phyloP scores from a whole-genome alignment of 2,888 invertebrate species.

The Drosophila cracens region DNA sequence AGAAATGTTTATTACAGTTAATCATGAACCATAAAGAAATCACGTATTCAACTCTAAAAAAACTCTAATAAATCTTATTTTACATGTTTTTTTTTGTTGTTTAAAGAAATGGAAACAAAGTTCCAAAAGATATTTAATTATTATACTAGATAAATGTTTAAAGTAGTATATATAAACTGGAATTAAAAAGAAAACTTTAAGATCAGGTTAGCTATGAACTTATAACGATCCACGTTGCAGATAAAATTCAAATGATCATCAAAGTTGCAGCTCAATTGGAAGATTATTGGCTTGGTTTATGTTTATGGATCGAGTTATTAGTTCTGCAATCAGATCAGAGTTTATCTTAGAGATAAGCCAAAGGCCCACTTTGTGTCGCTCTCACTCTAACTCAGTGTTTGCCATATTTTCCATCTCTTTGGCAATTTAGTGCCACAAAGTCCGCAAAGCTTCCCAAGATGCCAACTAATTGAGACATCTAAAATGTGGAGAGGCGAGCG shows the following conservation, averaged over 20 bases:
- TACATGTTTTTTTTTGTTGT: neutral
- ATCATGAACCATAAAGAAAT: neutral
- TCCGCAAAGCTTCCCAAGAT: conserved; percentile 60
- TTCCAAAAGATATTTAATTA: neutral
- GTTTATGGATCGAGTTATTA: neutral
- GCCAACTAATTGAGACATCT: conserved; percentile 75
- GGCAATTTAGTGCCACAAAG: neutral
- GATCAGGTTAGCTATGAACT: neutral
- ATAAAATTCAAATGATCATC: neutral
- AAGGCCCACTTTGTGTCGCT: conserved; percentile 1
- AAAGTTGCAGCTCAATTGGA: neutral
- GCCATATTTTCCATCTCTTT: neutral
- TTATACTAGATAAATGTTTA: neutral
- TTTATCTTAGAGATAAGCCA: conserved; percentile 26
- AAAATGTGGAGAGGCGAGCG: conserved; percentile 16
- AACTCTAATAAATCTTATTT: neutral
- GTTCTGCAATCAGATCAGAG: conserved; percentile 6
- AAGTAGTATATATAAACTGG: neutral
- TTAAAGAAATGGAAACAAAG: neutral
- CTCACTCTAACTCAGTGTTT: neutral
- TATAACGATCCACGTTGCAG: neutral
- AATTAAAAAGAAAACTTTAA: neutral
- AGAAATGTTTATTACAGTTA: neutral
- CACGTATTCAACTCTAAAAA: neutral
- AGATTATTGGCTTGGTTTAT: conserved; percentile 1